Base-by-base conservation (phyloP, 2,888 invertebrate species). In the Lasioglossum villosulum region DNA sequence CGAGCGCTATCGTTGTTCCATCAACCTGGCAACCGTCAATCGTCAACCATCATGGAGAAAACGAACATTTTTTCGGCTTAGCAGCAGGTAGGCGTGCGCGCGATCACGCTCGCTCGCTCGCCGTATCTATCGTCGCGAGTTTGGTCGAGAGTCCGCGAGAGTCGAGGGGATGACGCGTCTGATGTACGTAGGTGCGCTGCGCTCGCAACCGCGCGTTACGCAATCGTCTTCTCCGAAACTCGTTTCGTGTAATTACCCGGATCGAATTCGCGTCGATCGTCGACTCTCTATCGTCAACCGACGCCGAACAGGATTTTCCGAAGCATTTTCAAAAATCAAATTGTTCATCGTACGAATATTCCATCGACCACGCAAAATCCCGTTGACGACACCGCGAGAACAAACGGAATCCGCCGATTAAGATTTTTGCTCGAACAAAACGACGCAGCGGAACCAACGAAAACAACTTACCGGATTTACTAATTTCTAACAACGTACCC, bases 111-210 rank as follows among this genome's bases (percentile, higher is more conserved):
- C 37, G 5, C 37, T 27, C 27, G 5, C 27, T 27, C 27, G 39
- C 39, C 42, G 30, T 27, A 48, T 70, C 70, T 34, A n/a, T n/a
- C 42, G 76, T 19, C 52, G 30, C 78, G 39, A 56, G 19, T n/a
- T n/a, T 16, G 45, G 14, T 72, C 59, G 30, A 16, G 52, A 42
- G 30, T 39, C 75, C 48, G 45, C 30, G 45, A 70, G 39, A 39
- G 14, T 39, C 48, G 19, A 37, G 72, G 83, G 83, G 83, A 48
- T 84, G 83, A 80, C 73, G 66, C 52, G 68, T 2, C 30, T 8
- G n/a, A n/a, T n/a, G n/a, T n/a, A 34, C 14, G 23, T 63, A 4
- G 39, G 10, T 1, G 16, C 34, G 27, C n/a, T 10, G 19, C 30
- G 14, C 42, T 56, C 52, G 52, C 52, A 23, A 52, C 19, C 52